These are phyloP conservation scores for Cyanocitta stelleri DNA, from an alignment of 2,113 vertebrate genomes.

Conservation along the genomic window DNA sequence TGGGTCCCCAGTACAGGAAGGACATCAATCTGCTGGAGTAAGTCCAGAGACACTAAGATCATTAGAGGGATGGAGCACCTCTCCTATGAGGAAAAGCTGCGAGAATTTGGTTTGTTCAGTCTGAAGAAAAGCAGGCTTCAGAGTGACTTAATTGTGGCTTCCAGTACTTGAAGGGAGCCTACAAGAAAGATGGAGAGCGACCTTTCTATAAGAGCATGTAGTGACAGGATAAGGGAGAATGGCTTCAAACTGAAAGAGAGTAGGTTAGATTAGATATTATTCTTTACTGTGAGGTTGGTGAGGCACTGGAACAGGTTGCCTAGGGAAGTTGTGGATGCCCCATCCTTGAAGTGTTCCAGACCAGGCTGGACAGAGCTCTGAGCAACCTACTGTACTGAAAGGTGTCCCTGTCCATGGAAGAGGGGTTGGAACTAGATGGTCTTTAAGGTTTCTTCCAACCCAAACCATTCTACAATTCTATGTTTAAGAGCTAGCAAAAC, in stretches of 20 bases:
- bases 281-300: background rate
- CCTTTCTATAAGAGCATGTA: background rate
- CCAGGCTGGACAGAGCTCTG: background rate
- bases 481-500: background rate
- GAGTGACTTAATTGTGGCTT: background rate
- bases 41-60: background rate
- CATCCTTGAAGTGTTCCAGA: background rate
- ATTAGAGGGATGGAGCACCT: background rate
- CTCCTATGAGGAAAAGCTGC: background rate
- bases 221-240: background rate
- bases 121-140: background rate
- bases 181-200: background rate
- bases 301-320: background rate
- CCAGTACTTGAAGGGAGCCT: background rate
- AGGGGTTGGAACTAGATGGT: background rate
- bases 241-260: background rate
- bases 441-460: background rate
- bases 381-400: background rate
- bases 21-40: background rate
- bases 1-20: background rate
- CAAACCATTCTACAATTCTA: background rate
- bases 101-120: background rate
- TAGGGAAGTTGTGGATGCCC: background rate
- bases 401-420: background rate
- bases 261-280: background rate